Base-by-base conservation (phyloP, 1,140 invertebrate genomes). In the Andrena cerasifolii region DNA sequence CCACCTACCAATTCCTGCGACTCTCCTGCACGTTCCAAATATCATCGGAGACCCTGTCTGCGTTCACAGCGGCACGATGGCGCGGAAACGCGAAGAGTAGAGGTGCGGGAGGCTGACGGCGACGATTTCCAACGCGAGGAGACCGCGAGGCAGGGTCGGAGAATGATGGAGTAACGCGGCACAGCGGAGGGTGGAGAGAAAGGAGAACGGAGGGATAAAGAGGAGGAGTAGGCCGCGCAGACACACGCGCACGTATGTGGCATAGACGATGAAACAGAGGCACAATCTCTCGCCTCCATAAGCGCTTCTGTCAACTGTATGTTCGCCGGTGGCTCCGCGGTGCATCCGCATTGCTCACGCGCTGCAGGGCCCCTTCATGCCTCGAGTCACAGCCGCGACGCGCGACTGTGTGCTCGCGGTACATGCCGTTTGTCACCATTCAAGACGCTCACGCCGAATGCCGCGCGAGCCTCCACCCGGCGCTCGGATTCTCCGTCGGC, bases 391-490 rank as follows among this genome's bases (percentile, higher is more conserved):
- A 81, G 82, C 82, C 78, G 47, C 83, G 78, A 31, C 65, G 73
- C 81, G 73, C 81, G 71, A 63, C 71, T 80, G 79, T 84, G 83
- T 84, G 83, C 84, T 78, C 83, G 82, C 75, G 79, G 79, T 84
- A 51, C 83, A 85, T 85, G 83, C 83, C 83, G 81, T 84, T 85
- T 84, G 82, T 85, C 83, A 85, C 83, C 83, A 79, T 85, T 85
- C 79, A 79, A 85, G 83, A 85, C 79, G 82, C 70, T 78, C 73
- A 81, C 68, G 78, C 51, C 82, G 83, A 85, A 85, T 85, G 49
- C 83, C 83, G 78, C 40, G 82, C 83, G 78, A 85, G 78, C 74
- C 36, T 70, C 33, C 40, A 67, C 73, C 33, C 79, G 53, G 53
- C 62, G 63, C 18, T 63, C 56, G 77, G 61, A 84, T 84, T 83